Evolutionary conservation across 2,113 vertebrate genomes (phyloP), one percentile per base, ranked within the genome.

Genomic region (Anarrhichthys ocellatus): DNA sequence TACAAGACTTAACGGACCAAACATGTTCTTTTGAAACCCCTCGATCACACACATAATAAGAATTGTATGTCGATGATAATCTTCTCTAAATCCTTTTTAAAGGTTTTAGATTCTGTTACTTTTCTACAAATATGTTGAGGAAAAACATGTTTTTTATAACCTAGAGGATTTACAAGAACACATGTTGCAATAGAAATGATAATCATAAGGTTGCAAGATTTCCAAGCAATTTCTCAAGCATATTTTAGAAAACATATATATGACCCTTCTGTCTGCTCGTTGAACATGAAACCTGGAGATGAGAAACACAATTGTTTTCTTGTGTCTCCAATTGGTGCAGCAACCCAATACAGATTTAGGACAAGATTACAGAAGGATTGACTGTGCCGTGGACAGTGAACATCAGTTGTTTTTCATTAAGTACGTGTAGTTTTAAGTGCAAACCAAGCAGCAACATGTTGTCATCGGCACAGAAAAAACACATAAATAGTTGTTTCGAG

Each of bases 61-160:
- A 87, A 89, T 72, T 82, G 76, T 78, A 72, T 13, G 42, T 87
- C 58, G 29, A 58, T 20, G 14, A 46, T 92, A 92, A 93, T 93
- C 90, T 88, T 93, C 71, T 84, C 42, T 54, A 88, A 92, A 94
- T 93, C 92, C 90, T 82, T 15, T 91, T 91, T 94, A 76, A 93
- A 83, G 90, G 91, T 88, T 90, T 94, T 87, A 89, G 42, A 82
- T 85, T 76, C 83, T 89, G 83, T 88, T 84, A 92, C 88, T 92
- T 92, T 81, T 81, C 34, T 24, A 79, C 66, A 67, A 86, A 84
- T 84, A 84, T 32, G 32, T 81, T 81, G 78, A 69, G 29, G 29
- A 86, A 91, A 92, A 89, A 88, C 91, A 93, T 94, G 92, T 94
- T 94, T 91, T 92, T 90, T 89, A 73, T n/a, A 59, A 87, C 66